Evolutionary conservation across 2,888 invertebrate genomes (phyloP), one percentile per base, ranked within the genome.

Genomic region (Syrphus vitripennis): DNA sequence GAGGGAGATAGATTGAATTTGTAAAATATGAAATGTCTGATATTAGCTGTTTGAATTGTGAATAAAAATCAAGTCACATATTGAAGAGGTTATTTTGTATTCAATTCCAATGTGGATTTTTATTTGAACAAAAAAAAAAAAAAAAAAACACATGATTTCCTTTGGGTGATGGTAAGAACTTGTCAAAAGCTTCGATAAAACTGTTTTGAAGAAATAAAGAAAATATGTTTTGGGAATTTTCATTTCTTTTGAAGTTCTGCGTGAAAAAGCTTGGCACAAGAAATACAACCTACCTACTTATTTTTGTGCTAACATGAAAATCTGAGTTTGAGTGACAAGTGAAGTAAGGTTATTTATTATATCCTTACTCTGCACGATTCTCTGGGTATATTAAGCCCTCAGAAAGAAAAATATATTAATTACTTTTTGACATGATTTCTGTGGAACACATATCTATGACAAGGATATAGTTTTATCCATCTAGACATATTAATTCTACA

Each of bases 341-440:
- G 26, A 42, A 4, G 34, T 57, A 7, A 19, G 40, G n/a, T 29
- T 26, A 29, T 21, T 5, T 55, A 55, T 16, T 26, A 14, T 12
- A 7, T 14, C 34, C 34, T 34, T 34, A 7, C 12, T 31, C 10
- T 10, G 9, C 1, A 10, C 9, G 34, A 6, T 29, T 6, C 29
- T 29, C n/a, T n/a, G n/a, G n/a, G n/a, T n/a, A n/a, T n/a, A n/a
- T n/a, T n/a, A n/a, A n/a, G n/a, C n/a, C n/a, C 37, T 9, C 26
- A 26, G 29, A 3, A 10, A 10, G 16, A 55, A 10, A 26, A 26
- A 34, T n/a, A n/a, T 59, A 63, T 63, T 63, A 63, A 63, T 63
- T 63, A 42, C 42, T 63, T 63, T 63, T 29, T 42, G 63, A 63
- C 63, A 63, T 42, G 42, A 26, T 42, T 63, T 16, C 10, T 16